A percentile compares a stretch with the other conserved stretches of the same genome.
Evolutionary conservation across 2,113 vertebrate species (phyloP).

Genomic region (Chitala chitala): DNA sequence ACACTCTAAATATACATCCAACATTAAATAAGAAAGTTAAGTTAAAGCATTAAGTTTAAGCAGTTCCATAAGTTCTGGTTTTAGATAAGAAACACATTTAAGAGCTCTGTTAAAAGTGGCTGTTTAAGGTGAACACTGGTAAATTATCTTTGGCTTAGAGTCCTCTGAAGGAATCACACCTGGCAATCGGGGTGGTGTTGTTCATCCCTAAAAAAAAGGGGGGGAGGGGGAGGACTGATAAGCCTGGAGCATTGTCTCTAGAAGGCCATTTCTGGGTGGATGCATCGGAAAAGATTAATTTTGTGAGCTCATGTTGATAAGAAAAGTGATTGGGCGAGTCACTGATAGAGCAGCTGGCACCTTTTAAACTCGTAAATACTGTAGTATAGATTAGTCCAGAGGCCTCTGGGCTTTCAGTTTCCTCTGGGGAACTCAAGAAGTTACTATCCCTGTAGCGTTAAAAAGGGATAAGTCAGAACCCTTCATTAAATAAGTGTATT

Average conservation of each 20-base stretch:
- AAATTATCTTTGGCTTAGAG: background rate
- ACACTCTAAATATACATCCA: too few relatives aligned
- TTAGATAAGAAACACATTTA: too few relatives aligned
- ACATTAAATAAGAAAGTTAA: too few relatives aligned
- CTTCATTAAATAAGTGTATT: background rate
- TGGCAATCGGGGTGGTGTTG: too few relatives aligned
- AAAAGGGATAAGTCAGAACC: background rate
- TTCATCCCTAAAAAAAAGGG: background rate
- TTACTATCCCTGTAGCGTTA: background rate
- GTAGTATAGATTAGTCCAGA: background rate
- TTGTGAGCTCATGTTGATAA: background rate
- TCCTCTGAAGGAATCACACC: too few relatives aligned
- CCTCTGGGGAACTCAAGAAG: background rate
- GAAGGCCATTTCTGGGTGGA: background rate
- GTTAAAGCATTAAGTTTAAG: background rate
- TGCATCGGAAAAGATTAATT: background rate
- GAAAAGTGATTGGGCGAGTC: background rate
- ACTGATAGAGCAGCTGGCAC: background rate
- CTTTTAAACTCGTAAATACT: background rate
- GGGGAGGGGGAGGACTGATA: background rate
- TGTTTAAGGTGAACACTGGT: background rate
- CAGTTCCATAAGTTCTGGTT: too few relatives aligned
- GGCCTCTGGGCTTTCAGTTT: background rate
- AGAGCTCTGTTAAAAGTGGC: too few relatives aligned
- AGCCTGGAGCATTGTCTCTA: background rate